A percentile compares a stretch with the other conserved stretches of the same genome.
phyloP scores from a whole-genome alignment of 2,888 invertebrate genomes.

The Drosophila tanythrix region DNA sequence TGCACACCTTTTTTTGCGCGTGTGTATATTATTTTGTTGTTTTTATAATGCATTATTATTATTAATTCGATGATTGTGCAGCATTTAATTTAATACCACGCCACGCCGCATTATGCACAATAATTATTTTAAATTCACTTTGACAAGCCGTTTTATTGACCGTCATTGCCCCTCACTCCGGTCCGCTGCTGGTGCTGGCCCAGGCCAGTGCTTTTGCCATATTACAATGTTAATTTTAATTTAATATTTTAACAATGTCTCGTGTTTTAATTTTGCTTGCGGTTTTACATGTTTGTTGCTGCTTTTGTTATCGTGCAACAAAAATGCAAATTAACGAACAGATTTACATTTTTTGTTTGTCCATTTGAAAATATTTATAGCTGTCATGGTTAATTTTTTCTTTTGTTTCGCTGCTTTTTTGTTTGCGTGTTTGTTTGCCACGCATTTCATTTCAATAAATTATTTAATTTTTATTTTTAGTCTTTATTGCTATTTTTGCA shows the following conservation, averaged over 20 bases:
- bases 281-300: slow-evolving; percentile 56
- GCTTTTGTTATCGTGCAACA: slow-evolving; percentile 68
- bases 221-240: slow-evolving; percentile 69
- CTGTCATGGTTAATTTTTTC: slow-evolving; percentile 58
- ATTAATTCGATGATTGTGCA: slow-evolving; percentile 76
- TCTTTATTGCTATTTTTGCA: slow-evolving; percentile 22
- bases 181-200: background rate
- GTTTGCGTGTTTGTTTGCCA: slow-evolving; percentile 39
- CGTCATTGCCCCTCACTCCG: background rate
- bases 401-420: background rate
- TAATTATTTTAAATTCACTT: slow-evolving; percentile 81
- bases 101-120: slow-evolving; percentile 71
- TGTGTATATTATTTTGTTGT: background rate
- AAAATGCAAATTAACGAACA: slow-evolving; percentile 80
- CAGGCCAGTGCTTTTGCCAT: slow-evolving; percentile 24
- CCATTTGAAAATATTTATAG: slow-evolving; percentile 73
- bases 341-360: slow-evolving; percentile 56
- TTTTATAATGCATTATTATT: slow-evolving; percentile 62
- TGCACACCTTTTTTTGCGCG: slow-evolving; percentile 16
- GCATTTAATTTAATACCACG: slow-evolving; percentile 79
- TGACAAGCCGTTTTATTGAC: slow-evolving; percentile 66
- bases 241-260: slow-evolving; percentile 77
- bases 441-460: slow-evolving; percentile 70
- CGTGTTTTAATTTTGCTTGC: slow-evolving; percentile 68
- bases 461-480: slow-evolving; percentile 63